Base-by-base conservation (phyloP, 2,888 invertebrate genomes). In the Chaitophorus viminalis region DNA sequence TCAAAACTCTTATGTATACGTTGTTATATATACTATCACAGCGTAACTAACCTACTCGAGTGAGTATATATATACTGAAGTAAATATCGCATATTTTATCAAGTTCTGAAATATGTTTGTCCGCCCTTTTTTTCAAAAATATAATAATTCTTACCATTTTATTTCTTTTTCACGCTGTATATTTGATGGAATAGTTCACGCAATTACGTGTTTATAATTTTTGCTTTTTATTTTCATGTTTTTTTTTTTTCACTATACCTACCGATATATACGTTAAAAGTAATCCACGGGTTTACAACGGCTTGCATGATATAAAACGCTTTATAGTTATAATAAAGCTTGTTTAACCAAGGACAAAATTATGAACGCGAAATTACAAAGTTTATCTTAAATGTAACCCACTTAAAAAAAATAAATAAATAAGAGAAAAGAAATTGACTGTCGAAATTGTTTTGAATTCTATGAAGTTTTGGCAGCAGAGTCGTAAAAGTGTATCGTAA, bases 221-320 rank as follows among this genome's bases (percentile, higher is more conserved):
- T 81, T 65, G 21, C 29, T 6, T 33, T 60, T 78, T 65, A 5
- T 65, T 79, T 36, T 65, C 2, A n/a, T 60, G 60, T 54, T 52
- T 36, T 78, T 4, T 0, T 60, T 36, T 60, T 33, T 39, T 79
- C n/a, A 54, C 36, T 39, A 14, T 36, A 36, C 31, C 14, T 31
- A 68, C 65, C 65, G 65, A 81, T 81, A 39, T 65, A 39, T 65
- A 39, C 54, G 14, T 29, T 36, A 39, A 68, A 81, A 36, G 65
- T 68, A 81, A 29, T 81, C 5, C 29, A 39, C 39, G 65, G 31
- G 31, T 14, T 70, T 29, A 39, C 21, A 33, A 54, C 25, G 14
- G 79, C 68, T 81, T 39, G 79, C 79, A 81, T 65, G 65, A 81
- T 81, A 81, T 65, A 39, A 65, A 65, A 81, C 39, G 79, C 39